Conservation (phyloP, 2,113 vertebrate species). For the Cynopterus brachyotis region DNA sequence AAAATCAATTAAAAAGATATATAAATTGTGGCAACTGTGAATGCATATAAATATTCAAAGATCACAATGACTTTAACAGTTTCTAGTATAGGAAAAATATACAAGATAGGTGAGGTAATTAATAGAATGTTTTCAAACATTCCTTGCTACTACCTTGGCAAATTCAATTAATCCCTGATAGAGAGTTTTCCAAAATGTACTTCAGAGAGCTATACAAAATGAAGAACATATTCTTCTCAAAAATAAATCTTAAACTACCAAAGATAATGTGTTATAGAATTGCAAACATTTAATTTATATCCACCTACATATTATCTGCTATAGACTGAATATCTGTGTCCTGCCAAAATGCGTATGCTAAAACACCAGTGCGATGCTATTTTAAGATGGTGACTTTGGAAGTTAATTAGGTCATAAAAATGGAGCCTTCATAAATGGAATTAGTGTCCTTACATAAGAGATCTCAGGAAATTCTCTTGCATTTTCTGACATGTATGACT, state of each 20-base stretch:
- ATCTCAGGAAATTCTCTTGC: not conserved
- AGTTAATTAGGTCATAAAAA: not conserved
- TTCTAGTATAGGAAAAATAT: not conserved
- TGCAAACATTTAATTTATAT: not conserved
- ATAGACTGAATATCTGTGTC: not conserved
- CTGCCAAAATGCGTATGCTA: not conserved
- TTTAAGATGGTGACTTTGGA: not conserved
- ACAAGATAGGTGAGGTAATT: not conserved
- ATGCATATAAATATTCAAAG: not conserved
- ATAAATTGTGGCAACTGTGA: not conserved
- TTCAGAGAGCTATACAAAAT: not conserved
- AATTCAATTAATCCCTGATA: not conserved
- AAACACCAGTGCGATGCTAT: not conserved
- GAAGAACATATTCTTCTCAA: not conserved
- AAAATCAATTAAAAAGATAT: not conserved
- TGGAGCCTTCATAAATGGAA: not conserved
- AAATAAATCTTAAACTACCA: not conserved
- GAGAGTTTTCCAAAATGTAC: not conserved
- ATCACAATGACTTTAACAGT: not conserved
- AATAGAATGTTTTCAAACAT: not conserved
- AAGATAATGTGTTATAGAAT: not conserved
- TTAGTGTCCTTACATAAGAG: not conserved
- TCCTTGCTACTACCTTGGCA: not conserved
- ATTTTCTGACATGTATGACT: not conserved
- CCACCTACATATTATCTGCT: not conserved